These are phyloP conservation scores for Achatina immaculata DNA, from an alignment of 1,140 invertebrate species.

Conservation along the genomic window DNA sequence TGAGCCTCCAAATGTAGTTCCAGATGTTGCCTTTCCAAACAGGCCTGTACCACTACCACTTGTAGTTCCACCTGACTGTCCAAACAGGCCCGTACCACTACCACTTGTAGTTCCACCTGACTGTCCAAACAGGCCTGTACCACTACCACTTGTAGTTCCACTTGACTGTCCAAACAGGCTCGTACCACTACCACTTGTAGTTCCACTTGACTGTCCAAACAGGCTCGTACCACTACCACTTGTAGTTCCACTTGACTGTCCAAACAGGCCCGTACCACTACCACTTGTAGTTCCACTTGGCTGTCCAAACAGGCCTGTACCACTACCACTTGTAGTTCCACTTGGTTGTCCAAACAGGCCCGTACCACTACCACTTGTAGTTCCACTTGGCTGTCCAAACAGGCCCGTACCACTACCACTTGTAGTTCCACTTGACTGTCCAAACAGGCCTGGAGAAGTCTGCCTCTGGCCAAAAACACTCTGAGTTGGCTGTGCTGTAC, in stretches of 20 bases:
- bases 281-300: background rate
- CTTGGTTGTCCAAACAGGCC: background rate
- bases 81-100: background rate
- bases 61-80: background rate
- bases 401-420: background rate
- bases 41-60: background rate
- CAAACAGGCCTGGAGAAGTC: background rate
- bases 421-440: background rate
- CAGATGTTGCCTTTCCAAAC: background rate
- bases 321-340: background rate
- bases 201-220: background rate
- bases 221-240: background rate
- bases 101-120: background rate
- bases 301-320: background rate
- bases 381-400: background rate
- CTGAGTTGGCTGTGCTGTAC: background rate
- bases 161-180: background rate
- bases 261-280: background rate
- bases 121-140: background rate
- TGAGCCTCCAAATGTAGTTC: background rate
- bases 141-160: background rate
- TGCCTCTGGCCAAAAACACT: background rate
- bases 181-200: background rate
- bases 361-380: background rate
- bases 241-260: background rate